Conservation (phyloP, 1,140 invertebrate species). For the Homalodisca vitripennis region DNA sequence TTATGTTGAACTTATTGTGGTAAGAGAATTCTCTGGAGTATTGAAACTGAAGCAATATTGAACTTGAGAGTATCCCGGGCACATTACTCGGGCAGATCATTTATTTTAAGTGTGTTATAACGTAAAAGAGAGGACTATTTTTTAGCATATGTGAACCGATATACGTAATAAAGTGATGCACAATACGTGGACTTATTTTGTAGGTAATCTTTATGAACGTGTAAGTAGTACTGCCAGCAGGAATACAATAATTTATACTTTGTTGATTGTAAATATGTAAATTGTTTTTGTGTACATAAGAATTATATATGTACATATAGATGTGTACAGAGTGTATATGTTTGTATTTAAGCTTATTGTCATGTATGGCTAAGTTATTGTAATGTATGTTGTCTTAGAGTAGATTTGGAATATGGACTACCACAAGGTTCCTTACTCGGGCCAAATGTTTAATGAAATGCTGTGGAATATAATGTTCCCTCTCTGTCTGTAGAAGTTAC, state of each 20-base stretch:
- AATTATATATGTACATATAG: slow-evolving; percentile 14
- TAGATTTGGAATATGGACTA: background rate
- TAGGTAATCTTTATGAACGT: slow-evolving; percentile 7
- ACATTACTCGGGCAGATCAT: background rate
- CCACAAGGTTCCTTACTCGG: background rate
- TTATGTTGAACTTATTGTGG: no score
- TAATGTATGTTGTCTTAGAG: slow-evolving; percentile 20
- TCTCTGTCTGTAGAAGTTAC: no score
- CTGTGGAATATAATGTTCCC: no score
- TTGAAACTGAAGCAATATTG: slow-evolving; percentile 11
- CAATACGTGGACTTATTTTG: slow-evolving; percentile 21
- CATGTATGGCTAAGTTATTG: background rate
- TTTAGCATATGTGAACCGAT: slow-evolving; percentile 17
- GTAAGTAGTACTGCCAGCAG: slow-evolving; percentile 6
- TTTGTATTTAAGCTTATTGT: slow-evolving; percentile 22
- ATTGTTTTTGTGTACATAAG: background rate
- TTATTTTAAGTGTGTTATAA: no score
- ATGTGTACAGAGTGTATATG: slow-evolving; percentile 19
- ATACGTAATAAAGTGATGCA: slow-evolving; percentile 25
- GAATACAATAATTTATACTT: slow-evolving; percentile 13
- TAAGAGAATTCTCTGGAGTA: no score
- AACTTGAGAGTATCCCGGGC: background rate
- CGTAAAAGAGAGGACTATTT: slow-evolving; percentile 12
- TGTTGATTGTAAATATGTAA: slow-evolving; percentile 7
- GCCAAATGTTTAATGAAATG: no score